Base-by-base conservation (phyloP, 2,113 vertebrate species). In the Columba livia region DNA sequence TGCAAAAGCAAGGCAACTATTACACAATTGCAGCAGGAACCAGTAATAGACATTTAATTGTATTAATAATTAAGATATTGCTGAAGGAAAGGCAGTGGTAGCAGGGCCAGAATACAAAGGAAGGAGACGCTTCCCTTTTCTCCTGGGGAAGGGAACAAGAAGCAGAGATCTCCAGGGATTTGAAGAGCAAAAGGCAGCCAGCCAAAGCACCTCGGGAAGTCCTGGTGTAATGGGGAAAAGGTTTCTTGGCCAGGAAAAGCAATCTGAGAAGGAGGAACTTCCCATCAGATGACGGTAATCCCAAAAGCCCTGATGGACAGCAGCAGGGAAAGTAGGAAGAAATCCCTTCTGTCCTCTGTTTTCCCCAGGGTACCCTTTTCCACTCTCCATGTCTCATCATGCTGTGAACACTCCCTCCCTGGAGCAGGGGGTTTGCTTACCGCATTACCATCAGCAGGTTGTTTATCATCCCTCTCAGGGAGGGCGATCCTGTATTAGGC, bases 401-500 rank as follows among this genome's bases (percentile, higher is more conserved):
- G 18, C 38, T 12, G 15, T 14, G 17, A 89, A 19, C 0, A 5
- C 36, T 44, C 23, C 15, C 36, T 56, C 50, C 70, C 74, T 2
- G 21, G 34, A 78, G 70, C 73, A 7, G 2, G 1, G 12, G 50
- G 28, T 44, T 85, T 26, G 58, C 81, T 79, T 12, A 10, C 51
- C 0, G 5, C 70, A 12, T 23, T 38, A 21, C 3, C 87, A 58
- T 12, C 78, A 62, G 71, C 58, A 34, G 81, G 87, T 3, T 96
- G 62, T 62, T 86, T 29, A 18, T 26, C 19, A 58, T 83, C 81
- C 84, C 87, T 87, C 87, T 72, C 61, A 1, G 88, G 67, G 75
- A 82, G n/a, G 57, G 75, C 3, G 82, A 95, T 93, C 93, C 81
- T 6, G 25, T 25, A 96, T 96, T 88, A 88, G 64, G 36, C 48